Percentiles rank a stretch among this genome's conserved stretches.
Conservation (phyloP, 2,888 invertebrate genomes). For the Charanyca ferruginea region DNA sequence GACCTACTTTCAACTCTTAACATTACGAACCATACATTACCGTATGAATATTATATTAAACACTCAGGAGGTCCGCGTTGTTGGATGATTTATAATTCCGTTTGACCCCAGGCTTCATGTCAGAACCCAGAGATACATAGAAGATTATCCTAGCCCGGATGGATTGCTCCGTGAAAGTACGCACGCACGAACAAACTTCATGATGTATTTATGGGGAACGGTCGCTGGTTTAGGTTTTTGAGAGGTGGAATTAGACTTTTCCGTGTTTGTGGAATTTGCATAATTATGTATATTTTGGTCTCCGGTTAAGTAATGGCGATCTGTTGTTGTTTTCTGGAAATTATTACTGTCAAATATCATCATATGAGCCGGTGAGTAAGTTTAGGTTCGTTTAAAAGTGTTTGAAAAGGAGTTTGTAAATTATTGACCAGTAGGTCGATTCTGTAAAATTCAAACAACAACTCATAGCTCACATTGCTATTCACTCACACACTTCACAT, state of each 20-base stretch:
- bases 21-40: slow-evolving; percentile 66
- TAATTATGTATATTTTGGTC: slow-evolving; percentile 36
- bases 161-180: slow-evolving; percentile 52
- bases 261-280: slow-evolving; percentile 26
- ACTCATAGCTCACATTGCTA: no score
- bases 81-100: slow-evolving; percentile 78
- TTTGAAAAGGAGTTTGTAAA: no score
- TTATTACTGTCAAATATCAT: background rate
- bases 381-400: no score
- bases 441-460: no score
- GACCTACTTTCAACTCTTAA: slow-evolving; percentile 73
- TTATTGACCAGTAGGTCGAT: no score
- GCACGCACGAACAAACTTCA: slow-evolving; percentile 35
- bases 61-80: slow-evolving; percentile 65
- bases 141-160: slow-evolving; percentile 53
- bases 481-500: no score
- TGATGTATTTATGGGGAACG: slow-evolving; percentile 47
- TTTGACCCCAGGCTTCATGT: slow-evolving; percentile 70
- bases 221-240: slow-evolving; percentile 42
- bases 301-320: slow-evolving; percentile 2
- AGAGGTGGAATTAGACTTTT: slow-evolving; percentile 28
- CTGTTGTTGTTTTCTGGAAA: slow-evolving; percentile 15
- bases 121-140: slow-evolving; percentile 57
- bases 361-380: background rate
- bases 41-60: slow-evolving; percentile 75